phyloP scores from a whole-genome alignment of 2,113 vertebrate species.

The Gymnogyps californianus region DNA sequence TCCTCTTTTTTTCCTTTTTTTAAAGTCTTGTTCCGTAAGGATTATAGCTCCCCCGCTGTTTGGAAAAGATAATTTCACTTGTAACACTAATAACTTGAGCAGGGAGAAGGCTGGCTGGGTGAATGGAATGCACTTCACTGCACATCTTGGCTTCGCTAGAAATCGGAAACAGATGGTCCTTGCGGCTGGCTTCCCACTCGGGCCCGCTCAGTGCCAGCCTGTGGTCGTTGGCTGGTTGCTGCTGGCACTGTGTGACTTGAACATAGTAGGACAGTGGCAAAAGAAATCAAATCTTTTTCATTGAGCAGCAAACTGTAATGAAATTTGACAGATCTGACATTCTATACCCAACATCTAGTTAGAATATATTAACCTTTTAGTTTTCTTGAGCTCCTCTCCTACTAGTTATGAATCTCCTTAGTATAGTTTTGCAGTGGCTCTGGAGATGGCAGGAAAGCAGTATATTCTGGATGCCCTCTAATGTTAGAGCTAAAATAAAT shows the following conservation, averaged over 20 bases:
- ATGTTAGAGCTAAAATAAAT: not conserved
- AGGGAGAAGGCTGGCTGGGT: constrained; percentile 77
- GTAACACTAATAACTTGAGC: constrained; percentile 84
- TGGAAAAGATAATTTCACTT: constrained; percentile 84
- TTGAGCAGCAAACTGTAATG: constrained; percentile 84
- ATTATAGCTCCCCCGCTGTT: constrained; percentile 84
- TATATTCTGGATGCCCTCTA: not conserved
- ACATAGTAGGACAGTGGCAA: constrained; percentile 88
- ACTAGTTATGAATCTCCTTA: constrained; percentile 64
- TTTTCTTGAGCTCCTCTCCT: constrained; percentile 70
- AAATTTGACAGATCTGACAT: constrained; percentile 87
- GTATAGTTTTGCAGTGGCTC: constrained; percentile 44
- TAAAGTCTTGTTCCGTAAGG: constrained; percentile 72
- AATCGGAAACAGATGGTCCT: constrained; percentile 92
- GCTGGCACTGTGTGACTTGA: constrained; percentile 86
- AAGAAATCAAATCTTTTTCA: constrained; percentile 85
- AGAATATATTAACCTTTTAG: constrained; percentile 89
- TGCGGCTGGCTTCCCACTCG: constrained; percentile 85
- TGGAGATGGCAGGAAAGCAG: not conserved
- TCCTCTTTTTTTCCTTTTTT: not conserved
- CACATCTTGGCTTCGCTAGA: constrained; percentile 87
- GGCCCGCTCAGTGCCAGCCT: constrained; percentile 85
- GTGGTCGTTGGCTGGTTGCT: constrained; percentile 86
- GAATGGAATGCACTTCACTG: constrained; percentile 81
- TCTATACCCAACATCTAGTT: constrained; percentile 82